Base-by-base conservation (phyloP, 1,140 invertebrate species). In the Cataglyphis hispanica region DNA sequence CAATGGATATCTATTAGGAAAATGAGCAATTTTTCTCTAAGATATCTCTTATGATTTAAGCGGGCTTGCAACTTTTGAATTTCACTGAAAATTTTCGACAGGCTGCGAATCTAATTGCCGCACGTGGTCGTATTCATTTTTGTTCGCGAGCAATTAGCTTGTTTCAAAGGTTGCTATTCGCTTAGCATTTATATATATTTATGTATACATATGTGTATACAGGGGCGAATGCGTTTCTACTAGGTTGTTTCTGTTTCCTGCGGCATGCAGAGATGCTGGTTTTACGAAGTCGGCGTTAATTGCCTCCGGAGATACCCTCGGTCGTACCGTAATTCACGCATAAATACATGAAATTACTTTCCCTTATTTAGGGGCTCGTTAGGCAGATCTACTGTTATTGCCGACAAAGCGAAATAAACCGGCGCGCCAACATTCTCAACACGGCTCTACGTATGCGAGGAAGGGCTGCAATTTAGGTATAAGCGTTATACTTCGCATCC, bases 301-400 rank as follows among this genome's bases (percentile, higher is more conserved):
- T 94, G 93, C 93, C 94, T 91, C 89, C 86, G 90, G 90, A 91
- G 91, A 93, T 93, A 93, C 87, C 91, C 91, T 80, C 85, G 75
- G 86, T 74, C 46, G 61, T 88, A 90, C 87, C 90, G 90, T 94
- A 94, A 95, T 93, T 95, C 93, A 93, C 93, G 93, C 94, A 94
- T 95, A 95, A 95, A 95, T 94, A 95, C 94, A 94, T 94, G 93
- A 95, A 94, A 95, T 95, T 95, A 95, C 92, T 94, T 92, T 91
- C 92, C 90, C 93, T 95, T 94, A 94, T 95, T 95, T 95, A 94
- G 93, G 91, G 92, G 92, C 94, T 95, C 94, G 92, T 95, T 95
- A 95, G 90, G 91, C 92, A 93, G 93, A 95, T 95, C 93, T 94
- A 95, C 90, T 93, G 94, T 95, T 95, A 95, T 95, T 94, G 94